Percentiles rank a stretch among this genome's conserved stretches.
phyloP scores from a whole-genome alignment of 2,797 vertebrate species.

The Dromococcyx pavoninus region DNA sequence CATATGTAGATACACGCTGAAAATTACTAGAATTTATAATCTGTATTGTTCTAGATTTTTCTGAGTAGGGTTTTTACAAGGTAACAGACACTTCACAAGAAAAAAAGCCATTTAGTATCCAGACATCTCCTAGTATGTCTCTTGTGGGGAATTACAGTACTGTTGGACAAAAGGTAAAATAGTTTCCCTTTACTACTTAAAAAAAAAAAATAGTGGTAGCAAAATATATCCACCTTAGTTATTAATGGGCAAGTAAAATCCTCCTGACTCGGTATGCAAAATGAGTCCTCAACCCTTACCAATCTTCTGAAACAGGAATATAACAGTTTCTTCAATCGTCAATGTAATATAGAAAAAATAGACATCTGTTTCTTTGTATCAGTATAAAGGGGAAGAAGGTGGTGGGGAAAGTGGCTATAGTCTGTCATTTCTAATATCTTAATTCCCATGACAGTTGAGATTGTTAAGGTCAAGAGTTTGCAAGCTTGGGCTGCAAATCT shows the following conservation, averaged over 20 bases:
- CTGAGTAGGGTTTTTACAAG: background rate
- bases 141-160: background rate
- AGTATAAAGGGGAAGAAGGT: background rate
- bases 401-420: background rate
- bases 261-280: background rate
- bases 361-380: background rate
- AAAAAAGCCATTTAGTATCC: background rate
- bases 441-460: background rate
- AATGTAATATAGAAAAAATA: background rate
- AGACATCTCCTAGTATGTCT: background rate
- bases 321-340: background rate
- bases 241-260: background rate
- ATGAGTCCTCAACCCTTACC: background rate
- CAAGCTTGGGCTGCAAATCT: background rate
- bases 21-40: background rate
- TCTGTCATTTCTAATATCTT: background rate
- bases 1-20: background rate
- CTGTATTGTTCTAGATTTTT: background rate
- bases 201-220: background rate
- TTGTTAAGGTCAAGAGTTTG: background rate
- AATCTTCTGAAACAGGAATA: background rate
- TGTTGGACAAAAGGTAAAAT: background rate
- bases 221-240: background rate
- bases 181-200: background rate
- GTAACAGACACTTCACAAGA: background rate